Conservation (phyloP, 2,113 vertebrate species). For the Plectropomus leopardus region DNA sequence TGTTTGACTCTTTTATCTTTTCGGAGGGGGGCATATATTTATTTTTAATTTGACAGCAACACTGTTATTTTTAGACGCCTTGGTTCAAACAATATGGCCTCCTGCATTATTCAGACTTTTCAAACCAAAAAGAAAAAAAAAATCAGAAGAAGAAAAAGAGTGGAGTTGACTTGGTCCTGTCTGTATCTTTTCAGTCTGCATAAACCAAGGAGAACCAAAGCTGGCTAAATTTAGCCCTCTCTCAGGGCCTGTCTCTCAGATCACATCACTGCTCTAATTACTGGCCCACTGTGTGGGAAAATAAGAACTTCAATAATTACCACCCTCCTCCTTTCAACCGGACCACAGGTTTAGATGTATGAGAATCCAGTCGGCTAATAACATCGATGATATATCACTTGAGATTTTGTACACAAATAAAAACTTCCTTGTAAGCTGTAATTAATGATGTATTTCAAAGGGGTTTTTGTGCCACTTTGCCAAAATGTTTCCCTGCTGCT, state of each 20-base stretch:
- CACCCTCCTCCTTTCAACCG: slow-evolving; percentile 13
- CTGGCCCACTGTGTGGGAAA: slow-evolving; percentile 68
- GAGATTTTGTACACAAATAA: slow-evolving; percentile 26
- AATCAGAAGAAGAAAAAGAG: slow-evolving; percentile 20
- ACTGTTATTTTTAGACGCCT: slow-evolving; percentile 82
- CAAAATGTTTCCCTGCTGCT: slow-evolving; percentile 30
- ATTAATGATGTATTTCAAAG: slow-evolving; percentile 43
- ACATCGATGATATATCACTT: slow-evolving; percentile 12
- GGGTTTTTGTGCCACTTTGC: slow-evolving; percentile 32
- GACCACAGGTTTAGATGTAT: slow-evolving; percentile 31
- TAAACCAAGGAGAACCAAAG: slow-evolving; percentile 69
- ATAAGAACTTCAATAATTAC: slow-evolving; percentile 55
- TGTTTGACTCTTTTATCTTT: slow-evolving; percentile 66
- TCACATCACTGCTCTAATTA: slow-evolving; percentile 79
- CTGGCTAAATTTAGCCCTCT: slow-evolving; percentile 81
- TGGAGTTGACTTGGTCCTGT: slow-evolving; percentile 60
- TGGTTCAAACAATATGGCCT: slow-evolving; percentile 78
- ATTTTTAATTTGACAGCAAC: slow-evolving; percentile 86
- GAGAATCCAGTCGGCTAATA: slow-evolving; percentile 16
- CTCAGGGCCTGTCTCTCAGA: slow-evolving; percentile 66
- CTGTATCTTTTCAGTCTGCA: slow-evolving; percentile 51
- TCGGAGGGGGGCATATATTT: slow-evolving; percentile 64
- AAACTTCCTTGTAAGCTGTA: neutral
- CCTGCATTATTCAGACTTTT: slow-evolving; percentile 76
- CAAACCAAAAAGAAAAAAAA: slow-evolving; percentile 19